These are phyloP conservation scores for Dendrocincla fuliginosa DNA, from an alignment of 2,797 vertebrate species.

Conservation along the genomic window DNA sequence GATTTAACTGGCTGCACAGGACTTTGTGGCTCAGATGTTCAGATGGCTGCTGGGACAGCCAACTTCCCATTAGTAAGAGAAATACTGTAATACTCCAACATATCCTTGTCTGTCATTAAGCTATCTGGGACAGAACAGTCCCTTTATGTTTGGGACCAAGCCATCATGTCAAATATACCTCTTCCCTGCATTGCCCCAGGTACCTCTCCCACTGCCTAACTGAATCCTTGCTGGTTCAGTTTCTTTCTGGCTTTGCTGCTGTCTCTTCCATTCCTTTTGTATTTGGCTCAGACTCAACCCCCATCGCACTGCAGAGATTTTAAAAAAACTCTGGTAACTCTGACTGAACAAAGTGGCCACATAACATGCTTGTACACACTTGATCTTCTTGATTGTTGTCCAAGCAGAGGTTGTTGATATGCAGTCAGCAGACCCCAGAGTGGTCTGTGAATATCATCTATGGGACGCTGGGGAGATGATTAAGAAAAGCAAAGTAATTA, in stretches of 20 bases:
- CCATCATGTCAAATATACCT: not conserved
- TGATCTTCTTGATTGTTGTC: not conserved
- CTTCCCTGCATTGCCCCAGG: not conserved
- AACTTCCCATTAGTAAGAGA: not conserved
- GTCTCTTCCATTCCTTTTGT: not conserved
- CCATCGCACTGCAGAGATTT: not conserved
- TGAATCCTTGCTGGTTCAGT: not conserved
- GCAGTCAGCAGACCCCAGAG: not conserved
- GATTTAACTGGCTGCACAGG: not conserved
- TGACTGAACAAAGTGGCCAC: not conserved
- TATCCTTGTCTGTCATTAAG: not conserved
- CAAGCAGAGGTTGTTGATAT: not conserved
- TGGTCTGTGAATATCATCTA: not conserved
- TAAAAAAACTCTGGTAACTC: not conserved
- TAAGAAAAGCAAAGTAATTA: not conserved
- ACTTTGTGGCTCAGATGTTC: not conserved
- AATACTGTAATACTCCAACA: not conserved
- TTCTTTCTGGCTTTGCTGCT: not conserved
- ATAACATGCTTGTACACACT: not conserved
- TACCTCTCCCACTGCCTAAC: not conserved
- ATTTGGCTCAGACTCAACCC: not conserved
- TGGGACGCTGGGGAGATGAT: rapidly evolving
- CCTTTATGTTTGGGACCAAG: not conserved
- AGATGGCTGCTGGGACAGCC: not conserved
- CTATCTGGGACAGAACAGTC: not conserved